Conservation (phyloP, 2,797 vertebrate genomes). For the Bradypodion pumilum region DNA sequence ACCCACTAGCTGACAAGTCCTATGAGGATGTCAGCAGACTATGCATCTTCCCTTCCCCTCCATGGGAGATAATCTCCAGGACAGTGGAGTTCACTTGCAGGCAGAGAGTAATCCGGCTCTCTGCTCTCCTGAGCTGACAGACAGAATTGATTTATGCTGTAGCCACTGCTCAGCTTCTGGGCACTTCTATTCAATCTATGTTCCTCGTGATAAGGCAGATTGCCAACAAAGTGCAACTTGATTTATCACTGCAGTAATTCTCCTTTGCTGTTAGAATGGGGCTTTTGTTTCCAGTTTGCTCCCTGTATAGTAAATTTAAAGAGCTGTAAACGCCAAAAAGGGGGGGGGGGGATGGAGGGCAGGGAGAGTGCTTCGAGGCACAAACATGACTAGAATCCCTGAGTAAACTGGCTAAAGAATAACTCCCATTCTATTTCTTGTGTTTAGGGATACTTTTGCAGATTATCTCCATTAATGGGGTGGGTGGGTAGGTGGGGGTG, state of each 20-base stretch:
- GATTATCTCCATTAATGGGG: too few species aligned
- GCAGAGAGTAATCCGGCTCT: not conserved
- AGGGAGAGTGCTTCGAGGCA: not conserved
- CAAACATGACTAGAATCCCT: conserved; percentile 3
- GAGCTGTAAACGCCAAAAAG: conserved; percentile 24
- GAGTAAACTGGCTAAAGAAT: not conserved
- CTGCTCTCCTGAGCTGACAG: not conserved
- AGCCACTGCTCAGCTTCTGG: conserved; percentile 30
- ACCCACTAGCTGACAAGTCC: not conserved
- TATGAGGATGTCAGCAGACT: not conserved
- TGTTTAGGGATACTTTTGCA: too few species aligned
- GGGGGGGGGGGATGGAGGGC: not conserved
- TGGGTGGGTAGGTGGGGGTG: too few species aligned
- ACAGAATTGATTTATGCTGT: conserved; percentile 29
- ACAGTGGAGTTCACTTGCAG: not conserved
- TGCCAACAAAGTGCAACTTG: conserved; percentile 19
- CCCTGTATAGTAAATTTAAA: conserved; percentile 7
- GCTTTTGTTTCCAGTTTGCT: conserved; percentile 25
- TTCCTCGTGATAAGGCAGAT: conserved; percentile 29
- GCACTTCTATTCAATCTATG: conserved; percentile 36
- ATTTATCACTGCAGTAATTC: conserved; percentile 40
- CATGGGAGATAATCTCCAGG: not conserved
- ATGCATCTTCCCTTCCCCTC: not conserved
- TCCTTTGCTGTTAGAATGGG: conserved; percentile 15
- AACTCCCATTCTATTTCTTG: not conserved